Conservation (phyloP, 2,113 vertebrate species). For the Spizaetus ornatus region DNA sequence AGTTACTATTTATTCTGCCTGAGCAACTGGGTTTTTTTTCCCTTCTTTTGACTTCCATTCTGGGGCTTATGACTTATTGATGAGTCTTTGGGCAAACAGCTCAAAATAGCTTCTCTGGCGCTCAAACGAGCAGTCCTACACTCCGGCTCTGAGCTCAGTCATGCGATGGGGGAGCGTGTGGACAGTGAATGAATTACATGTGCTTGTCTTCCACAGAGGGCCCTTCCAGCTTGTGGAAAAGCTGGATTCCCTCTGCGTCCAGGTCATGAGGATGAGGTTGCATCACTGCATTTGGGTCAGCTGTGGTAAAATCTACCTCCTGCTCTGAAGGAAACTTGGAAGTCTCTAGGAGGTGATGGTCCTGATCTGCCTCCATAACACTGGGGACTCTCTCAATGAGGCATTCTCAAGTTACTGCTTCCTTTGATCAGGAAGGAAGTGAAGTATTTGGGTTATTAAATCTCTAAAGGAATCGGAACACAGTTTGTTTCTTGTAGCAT, state of each 20-base stretch:
- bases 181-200: not conserved
- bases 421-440: constrained; percentile 22
- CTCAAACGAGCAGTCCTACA: constrained; percentile 54
- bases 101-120: constrained; percentile 52
- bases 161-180: not conserved
- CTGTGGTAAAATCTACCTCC: not conserved
- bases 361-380: not conserved
- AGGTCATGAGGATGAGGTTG: not conserved
- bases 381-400: not conserved
- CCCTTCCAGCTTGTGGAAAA: not conserved
- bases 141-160: not conserved
- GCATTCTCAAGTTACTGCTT: not conserved
- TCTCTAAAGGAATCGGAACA: not conserved
- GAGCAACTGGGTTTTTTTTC: constrained; percentile 38
- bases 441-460: constrained; percentile 42
- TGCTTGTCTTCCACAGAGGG: not conserved
- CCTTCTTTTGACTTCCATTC: constrained; percentile 44
- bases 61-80: constrained; percentile 64
- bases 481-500: constrained; percentile 26
- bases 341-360: not conserved
- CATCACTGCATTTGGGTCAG: not conserved
- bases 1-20: constrained; percentile 59
- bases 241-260: not conserved
- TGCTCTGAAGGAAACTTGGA: not conserved
- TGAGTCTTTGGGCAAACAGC: constrained; percentile 60